Base-by-base conservation (phyloP, 2,797 vertebrate genomes). In the Sarcoramphus papa region DNA sequence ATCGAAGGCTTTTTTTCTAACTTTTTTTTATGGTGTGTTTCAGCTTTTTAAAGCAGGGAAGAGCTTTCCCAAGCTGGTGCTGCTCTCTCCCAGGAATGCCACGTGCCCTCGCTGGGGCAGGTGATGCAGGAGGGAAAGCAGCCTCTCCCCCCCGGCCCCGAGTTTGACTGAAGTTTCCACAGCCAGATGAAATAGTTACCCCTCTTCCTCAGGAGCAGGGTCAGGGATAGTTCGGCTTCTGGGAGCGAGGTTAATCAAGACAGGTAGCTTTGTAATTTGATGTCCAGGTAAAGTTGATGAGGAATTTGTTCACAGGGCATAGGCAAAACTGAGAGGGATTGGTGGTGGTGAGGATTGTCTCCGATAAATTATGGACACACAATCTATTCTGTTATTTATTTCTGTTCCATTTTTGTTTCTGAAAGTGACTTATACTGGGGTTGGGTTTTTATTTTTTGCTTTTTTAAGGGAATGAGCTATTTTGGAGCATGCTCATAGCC, bases 71-170 rank as follows among this genome's bases (percentile, higher is more conserved):
- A 2, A 65, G 8, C 56, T 37, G 40, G 7, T 59, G 21, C 56
- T 57, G 2, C 17, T 50, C 11, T 74, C 4, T 51, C 6, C 20
- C 12, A 7, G 51, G 45, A 77, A 45, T 27, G 22, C 37, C 22
- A 7, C 0, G 3, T 65, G 48, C 14, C 11, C 12, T 62, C 0
- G 0, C 25, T 53, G 20, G 28, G 54, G 27, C 18, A 69, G 11
- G 27, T 75, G 63, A 33, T 85, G n/a, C 19, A 24, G 35, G 60
- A 89, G 7, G 64, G 28, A 59, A 67, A 84, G 5, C 6, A 60
- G 9, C 4, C 7, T 79, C 75, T 37, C 22, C 22, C 15, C 13
- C 17, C 9, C 31, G 37, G 37, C 37, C 37, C 21, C 6, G 35
- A 40, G 12, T 43, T 37, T 62, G 56, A 33, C 28, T 41, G 31